Base-by-base conservation (phyloP, 2,113 vertebrate genomes). In the Cichladusa arquata region DNA sequence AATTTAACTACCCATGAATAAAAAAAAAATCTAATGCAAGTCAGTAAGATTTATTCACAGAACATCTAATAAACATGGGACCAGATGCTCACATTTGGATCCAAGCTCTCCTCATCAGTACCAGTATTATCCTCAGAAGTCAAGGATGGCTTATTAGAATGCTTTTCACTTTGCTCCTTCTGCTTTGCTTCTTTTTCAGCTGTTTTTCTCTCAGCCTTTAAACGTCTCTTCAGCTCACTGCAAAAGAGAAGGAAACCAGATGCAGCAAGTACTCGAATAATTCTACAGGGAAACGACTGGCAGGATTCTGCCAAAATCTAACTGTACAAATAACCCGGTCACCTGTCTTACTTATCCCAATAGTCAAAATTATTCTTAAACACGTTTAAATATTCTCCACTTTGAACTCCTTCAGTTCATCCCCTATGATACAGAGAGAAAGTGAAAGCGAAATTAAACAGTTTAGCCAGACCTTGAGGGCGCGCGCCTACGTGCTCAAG, bases 181-280 rank as follows among this genome's bases (percentile, higher is more conserved):
- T 97, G 96, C 93, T 98, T 99, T 36, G 98, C 98, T 82, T 99
- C 99, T 96, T 99, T 99, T 92, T 99, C 99, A 5, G 98, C 98
- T 12, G 97, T 97, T 95, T 99, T 99, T 94, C 98, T 99, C 84
- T 99, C 99, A 2, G 99, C 98, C 97, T 99, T 99, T 96, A 99
- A 95, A 71, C 99, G 98, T 67, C 99, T 98, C 96, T 99, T 99
- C 91, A 98, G 98, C 97, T 99, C 99, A 98, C 99, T 99, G 85
- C 64, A 64, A 88, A 79, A 88, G 71, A 93, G 54, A 53, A 57
- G 22, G 62, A 88, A 44, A 66, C 5, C 28, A 10, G 67, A 33
- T 84, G 47, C 64, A 58, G 67, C 14, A 79, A 26, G 5, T 78
- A 33, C 26, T 50, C 25, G 4, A 24, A 45, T 6, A 74, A 25